Base-by-base conservation (phyloP, 2,888 invertebrate genomes). In the Luperina testacea region DNA sequence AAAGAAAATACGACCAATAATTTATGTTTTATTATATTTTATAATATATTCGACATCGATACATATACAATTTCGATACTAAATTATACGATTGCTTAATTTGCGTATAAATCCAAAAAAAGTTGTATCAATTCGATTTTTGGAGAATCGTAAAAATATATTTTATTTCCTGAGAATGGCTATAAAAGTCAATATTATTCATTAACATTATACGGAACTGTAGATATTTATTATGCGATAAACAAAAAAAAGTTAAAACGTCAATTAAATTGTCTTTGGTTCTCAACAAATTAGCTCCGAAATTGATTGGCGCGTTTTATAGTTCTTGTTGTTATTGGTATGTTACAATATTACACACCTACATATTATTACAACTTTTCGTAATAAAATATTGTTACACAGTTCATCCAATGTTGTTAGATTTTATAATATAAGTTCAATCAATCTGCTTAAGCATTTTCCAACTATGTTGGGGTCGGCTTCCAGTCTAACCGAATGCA, bases 151-250 rank as follows among this genome's bases (percentile, higher is more conserved):
- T 88, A 81, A 88, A 85, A 83, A 81, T 76, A 82, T 80, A 80
- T 86, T 78, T 84, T 77, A 80, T 79, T 74, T 81, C 81, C 74
- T 48, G 53, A 79, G 77, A 87, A 80, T 61, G 72, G 77, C 75
- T 68, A 88, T 88, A 88, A 84, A 88, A 84, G 78, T 82, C 81
- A 81, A 86, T 87, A 83, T 80, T 87, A 81, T 86, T 88, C 79
- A 89, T 89, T 85, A 84, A 79, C 81, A 80, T 86, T 85, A 86
- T 83, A 79, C 69, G 42, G 75, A 76, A 80, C 68, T 80, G 72
- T 76, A 71, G 57, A 77, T 84, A 76, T 82, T 89, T 87, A 83
- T 81, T 61, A 67, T 15, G 53, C 75, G 72, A 86, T 82, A 87
- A 82, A 86, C 51, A 83, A 82, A 77, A 87, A 87, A 84, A 72